Evolutionary conservation across 1,140 invertebrate species (phyloP).

Genomic region (Cotesia typhae): DNA sequence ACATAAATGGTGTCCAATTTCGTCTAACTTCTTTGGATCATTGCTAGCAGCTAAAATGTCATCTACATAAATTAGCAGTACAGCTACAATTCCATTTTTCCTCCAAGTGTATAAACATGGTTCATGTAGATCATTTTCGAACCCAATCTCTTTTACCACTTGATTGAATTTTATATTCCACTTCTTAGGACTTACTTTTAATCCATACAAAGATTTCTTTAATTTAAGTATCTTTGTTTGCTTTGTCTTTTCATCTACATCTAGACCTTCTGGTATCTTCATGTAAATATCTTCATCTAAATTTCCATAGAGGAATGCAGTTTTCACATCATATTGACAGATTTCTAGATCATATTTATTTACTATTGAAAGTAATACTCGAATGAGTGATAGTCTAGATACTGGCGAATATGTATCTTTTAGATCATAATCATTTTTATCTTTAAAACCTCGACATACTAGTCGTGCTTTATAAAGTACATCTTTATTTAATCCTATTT

Average conservation of each 20-base stretch:
- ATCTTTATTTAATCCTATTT: not conserved
- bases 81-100: conserved; percentile 10
- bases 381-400: conserved; percentile 22
- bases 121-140: conserved; percentile 39
- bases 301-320: not conserved
- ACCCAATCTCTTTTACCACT: conserved; percentile 16
- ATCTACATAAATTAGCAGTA: conserved; percentile 31
- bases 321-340: not conserved
- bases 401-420: conserved; percentile 36
- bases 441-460: conserved; percentile 33
- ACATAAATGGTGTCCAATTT: conserved; percentile 14
- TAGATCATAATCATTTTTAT: conserved; percentile 24
- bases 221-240: conserved; percentile 42
- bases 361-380: no score
- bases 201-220: conserved; percentile 50
- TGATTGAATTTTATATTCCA: conserved; percentile 32
- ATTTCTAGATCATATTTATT: no score
- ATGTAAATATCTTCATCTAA: conserved; percentile 42
- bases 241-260: not conserved
- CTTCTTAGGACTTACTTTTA: not conserved
- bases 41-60: conserved; percentile 31
- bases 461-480: conserved; percentile 25
- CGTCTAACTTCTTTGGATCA: conserved; percentile 13
- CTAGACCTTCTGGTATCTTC: conserved; percentile 19
- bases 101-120: conserved; percentile 51